These are phyloP conservation scores for Xiphophorus maculatus DNA, from an alignment of 2,113 vertebrate genomes.

Conservation along the genomic window DNA sequence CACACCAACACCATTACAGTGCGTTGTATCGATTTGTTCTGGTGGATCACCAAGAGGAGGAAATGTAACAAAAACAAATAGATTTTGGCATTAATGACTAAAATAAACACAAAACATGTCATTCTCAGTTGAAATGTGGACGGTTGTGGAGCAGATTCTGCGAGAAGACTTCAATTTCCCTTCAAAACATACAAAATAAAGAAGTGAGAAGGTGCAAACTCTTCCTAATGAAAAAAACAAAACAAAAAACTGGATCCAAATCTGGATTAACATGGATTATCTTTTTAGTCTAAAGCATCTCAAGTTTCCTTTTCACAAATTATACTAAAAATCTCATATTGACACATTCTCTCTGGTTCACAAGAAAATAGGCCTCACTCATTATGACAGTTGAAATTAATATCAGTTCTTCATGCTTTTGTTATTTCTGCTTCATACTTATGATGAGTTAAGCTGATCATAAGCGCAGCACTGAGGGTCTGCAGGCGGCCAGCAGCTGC, in stretches of 20 bases:
- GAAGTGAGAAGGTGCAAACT: not conserved
- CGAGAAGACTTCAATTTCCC: constrained; percentile 12
- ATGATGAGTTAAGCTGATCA: not conserved
- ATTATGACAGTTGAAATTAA: not conserved
- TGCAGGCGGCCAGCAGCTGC: not conserved
- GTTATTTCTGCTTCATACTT: not conserved
- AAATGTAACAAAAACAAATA: not conserved
- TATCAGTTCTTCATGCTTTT: not conserved
- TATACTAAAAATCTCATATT: not conserved
- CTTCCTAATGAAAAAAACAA: not conserved
- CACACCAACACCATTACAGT: constrained; percentile 5
- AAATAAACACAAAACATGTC: not conserved
- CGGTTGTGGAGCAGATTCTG: constrained; percentile 37
- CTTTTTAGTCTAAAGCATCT: not conserved
- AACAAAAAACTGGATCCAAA: not conserved
- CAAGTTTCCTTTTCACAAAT: not conserved
- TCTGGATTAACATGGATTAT: not conserved
- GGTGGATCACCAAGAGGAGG: constrained; percentile 25
- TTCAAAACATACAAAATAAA: not conserved
- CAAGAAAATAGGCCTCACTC: not conserved
- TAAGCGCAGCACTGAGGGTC: not conserved
- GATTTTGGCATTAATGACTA: constrained; percentile 7
- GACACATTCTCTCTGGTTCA: not conserved
- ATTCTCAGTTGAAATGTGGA: constrained; percentile 21
- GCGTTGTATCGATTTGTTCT: not conserved